Conservation (phyloP, 2,797 vertebrate species). For the Falco naumanni region DNA sequence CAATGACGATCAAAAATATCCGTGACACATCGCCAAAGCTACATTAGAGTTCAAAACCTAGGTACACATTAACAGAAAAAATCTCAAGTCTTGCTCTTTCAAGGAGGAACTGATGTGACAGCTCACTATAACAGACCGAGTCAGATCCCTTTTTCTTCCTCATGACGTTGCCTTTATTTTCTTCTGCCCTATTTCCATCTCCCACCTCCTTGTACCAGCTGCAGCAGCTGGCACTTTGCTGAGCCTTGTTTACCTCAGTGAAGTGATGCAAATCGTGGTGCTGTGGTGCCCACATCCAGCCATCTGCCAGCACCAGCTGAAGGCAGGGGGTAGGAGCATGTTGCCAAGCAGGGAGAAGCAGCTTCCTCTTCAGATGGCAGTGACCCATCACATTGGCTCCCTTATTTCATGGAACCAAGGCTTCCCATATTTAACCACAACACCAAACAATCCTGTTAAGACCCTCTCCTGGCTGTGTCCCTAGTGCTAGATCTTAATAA, state of each 20-base stretch:
- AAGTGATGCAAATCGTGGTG: rapidly evolving
- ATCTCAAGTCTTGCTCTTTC: not conserved
- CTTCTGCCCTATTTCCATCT: not conserved
- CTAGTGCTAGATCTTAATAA: not conserved
- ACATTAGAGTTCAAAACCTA: not conserved
- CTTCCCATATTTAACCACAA: not conserved
- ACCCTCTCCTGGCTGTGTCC: not conserved
- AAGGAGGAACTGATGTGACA: not conserved
- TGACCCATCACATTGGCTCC: rapidly evolving
- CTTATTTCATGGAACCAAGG: not conserved
- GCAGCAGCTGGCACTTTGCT: not conserved
- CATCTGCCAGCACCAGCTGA: not conserved
- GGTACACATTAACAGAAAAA: not conserved
- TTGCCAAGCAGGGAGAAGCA: not conserved
- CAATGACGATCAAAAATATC: not conserved
- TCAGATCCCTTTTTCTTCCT: not conserved
- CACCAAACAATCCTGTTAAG: not conserved
- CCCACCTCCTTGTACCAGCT: not conserved
- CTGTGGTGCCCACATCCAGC: not conserved
- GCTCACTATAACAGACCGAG: not conserved
- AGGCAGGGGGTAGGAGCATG: rapidly evolving
- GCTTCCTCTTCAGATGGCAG: no score
- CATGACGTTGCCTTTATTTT: not conserved
- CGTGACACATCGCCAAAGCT: not conserved
- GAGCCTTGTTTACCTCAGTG: not conserved